Evolutionary conservation across 2,113 vertebrate genomes (phyloP).

Genomic region (Hippolais icterina): DNA sequence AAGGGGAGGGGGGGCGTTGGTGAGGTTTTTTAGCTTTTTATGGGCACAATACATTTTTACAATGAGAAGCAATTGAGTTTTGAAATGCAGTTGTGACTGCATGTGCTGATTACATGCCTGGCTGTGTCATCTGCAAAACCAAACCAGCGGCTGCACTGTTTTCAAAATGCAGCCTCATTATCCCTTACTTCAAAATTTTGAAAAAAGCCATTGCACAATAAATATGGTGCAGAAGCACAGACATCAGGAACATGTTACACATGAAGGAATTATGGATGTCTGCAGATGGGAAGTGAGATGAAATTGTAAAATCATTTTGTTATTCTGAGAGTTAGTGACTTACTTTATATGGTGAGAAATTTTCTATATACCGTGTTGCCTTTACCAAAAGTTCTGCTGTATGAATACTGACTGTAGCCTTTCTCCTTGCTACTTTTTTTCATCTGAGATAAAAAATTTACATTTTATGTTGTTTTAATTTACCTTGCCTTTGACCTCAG

Average conservation of each 20-base stretch:
- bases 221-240: neutral
- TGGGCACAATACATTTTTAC: neutral
- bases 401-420: neutral
- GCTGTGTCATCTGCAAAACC: neutral
- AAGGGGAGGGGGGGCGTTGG: accelerated
- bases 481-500: neutral
- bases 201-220: neutral
- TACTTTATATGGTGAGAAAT: neutral
- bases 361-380: neutral
- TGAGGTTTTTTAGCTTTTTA: neutral
- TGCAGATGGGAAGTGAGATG: conserved; percentile 2
- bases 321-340: neutral
- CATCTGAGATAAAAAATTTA: neutral
- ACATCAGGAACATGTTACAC: neutral
- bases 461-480: conserved; percentile 5
- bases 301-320: neutral
- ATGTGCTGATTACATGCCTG: neutral
- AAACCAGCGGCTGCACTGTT: neutral
- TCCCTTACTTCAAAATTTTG: neutral
- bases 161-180: neutral
- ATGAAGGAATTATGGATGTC: neutral
- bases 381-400: neutral
- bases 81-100: neutral
- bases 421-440: neutral
- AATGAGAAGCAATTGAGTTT: neutral